Conservation (phyloP, 2,888 invertebrate species). For the Oscheius sp. region DNA sequence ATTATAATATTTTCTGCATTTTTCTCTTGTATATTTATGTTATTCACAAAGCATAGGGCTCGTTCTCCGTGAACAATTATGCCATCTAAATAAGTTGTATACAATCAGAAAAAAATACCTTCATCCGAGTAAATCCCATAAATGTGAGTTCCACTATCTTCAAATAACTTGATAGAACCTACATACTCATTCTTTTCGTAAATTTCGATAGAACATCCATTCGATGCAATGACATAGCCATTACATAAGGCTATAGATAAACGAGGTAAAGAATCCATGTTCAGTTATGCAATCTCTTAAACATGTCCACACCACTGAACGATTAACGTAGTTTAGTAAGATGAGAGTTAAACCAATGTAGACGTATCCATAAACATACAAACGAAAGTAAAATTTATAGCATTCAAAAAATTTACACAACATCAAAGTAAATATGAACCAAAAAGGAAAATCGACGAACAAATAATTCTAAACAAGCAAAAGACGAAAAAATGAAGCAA, state of each 20-base stretch:
- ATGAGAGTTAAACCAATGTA: too few relatives aligned
- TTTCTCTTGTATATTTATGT: not conserved
- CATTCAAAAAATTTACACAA: slow-evolving; percentile 8
- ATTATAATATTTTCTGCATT: too few relatives aligned
- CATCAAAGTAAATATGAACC: slow-evolving; percentile 4
- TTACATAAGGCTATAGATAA: not conserved
- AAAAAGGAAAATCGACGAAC: slow-evolving; percentile 1
- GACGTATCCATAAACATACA: too few relatives aligned
- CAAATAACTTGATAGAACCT: not conserved
- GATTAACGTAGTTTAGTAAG: too few relatives aligned
- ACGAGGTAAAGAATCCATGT: slow-evolving; percentile 2
- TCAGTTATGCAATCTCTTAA: not conserved
- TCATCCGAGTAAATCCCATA: not conserved
- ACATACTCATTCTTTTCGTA: not conserved
- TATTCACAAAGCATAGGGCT: not conserved
- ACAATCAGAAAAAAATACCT: not conserved
- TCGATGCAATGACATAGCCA: not conserved
- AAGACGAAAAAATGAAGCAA: slow-evolving; percentile 1
- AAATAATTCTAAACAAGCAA: slow-evolving; percentile 15
- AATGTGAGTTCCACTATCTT: not conserved
- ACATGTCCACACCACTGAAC: not conserved
- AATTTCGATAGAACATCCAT: not conserved
- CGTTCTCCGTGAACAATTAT: slow-evolving; percentile 17
- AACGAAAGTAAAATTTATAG: slow-evolving; percentile 18
- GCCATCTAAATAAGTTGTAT: slow-evolving; percentile 2